Evolutionary conservation across 2,797 vertebrate genomes (phyloP).

Genomic region (Sylvilagus floridanus): DNA sequence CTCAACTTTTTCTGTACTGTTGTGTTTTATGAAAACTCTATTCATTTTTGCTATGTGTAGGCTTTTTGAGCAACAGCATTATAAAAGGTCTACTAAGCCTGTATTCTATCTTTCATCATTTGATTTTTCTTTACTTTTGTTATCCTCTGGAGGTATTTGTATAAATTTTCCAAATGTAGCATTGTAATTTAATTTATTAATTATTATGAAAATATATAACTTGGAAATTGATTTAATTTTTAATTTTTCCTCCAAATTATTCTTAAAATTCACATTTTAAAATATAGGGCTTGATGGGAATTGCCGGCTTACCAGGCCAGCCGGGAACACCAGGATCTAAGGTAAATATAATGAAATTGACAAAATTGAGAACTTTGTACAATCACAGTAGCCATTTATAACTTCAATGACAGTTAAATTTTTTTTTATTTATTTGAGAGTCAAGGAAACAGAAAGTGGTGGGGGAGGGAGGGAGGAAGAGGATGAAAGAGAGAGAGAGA

Average conservation of each 20-base stretch:
- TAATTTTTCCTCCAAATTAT: not conserved
- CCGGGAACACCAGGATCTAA: slow-evolving; percentile 92
- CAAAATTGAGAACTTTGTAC: not conserved
- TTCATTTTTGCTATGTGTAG: not conserved
- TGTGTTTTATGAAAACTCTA: not conserved
- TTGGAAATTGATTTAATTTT: slow-evolving; percentile 8
- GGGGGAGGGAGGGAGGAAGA: no score
- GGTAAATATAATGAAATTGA: slow-evolving; percentile 86
- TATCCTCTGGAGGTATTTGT: not conserved
- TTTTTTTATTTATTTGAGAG: no score
- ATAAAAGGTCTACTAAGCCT: not conserved
- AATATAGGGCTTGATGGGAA: slow-evolving; percentile 93
- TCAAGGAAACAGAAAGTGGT: no score
- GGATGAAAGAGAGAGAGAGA: no score
- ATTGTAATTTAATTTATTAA: slow-evolving; percentile 4
- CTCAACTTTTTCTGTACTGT: not conserved
- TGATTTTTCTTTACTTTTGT: not conserved
- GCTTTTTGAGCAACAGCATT: not conserved
- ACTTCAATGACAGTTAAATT: not conserved
- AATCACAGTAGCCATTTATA: not conserved
- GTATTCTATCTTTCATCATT: not conserved
- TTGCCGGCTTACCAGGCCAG: slow-evolving; percentile 90
- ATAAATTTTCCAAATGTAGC: not conserved
- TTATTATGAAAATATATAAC: slow-evolving; percentile 16
- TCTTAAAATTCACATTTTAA: slow-evolving; percentile 43